Base-by-base conservation (phyloP, 2,797 vertebrate genomes). In the Hipposideros larvatus region DNA sequence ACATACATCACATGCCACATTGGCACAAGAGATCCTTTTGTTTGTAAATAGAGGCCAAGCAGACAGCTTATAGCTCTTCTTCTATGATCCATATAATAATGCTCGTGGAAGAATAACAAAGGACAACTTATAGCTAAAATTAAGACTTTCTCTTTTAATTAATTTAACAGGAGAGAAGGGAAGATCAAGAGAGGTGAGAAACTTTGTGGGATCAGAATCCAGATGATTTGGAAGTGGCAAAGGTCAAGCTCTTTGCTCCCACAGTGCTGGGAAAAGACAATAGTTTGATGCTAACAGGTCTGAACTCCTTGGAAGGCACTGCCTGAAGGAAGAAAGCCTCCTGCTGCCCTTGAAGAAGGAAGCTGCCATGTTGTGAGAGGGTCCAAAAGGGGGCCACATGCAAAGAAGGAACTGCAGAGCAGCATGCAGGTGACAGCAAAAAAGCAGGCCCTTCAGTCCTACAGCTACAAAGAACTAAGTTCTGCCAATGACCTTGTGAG, bases 41-140 rank as follows among this genome's bases (percentile, higher is more conserved):
- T 94, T 90, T 95, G 48, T 80, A 93, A 91, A 90, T 4, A 93
- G 70, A 87, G 82, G 53, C 59, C 41, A 63, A 65, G 26, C 48
- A 74, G 74, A 89, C 21, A 34, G 53, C 19, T 43, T 31, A 53
- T 0, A 51, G 71, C n/a, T 37, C 92, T 61, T 83, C 86, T 66
- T 37, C 63, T 51, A 11, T 18, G 70, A 55, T 43, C 19, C 24
- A 19, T 24, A 34, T 1, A 19, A 41, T 48, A 65, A 86, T 1
- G 0, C 6, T 31, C 21, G 31, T 71, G 34, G 68, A 75, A 85
- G 19, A 87, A 85, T 55, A 55, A 57, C 26, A 46, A 59, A 75
- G 37, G 15, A 43, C 55, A 83, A 61, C 13, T 28, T 24, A 66
- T 0, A 59, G 79, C 66, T 61, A 41, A 87, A 87, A 94, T 46